Evolutionary conservation across 2,113 vertebrate genomes (phyloP), one percentile per base, ranked within the genome.

Genomic region (Prietella phreatophila): DNA sequence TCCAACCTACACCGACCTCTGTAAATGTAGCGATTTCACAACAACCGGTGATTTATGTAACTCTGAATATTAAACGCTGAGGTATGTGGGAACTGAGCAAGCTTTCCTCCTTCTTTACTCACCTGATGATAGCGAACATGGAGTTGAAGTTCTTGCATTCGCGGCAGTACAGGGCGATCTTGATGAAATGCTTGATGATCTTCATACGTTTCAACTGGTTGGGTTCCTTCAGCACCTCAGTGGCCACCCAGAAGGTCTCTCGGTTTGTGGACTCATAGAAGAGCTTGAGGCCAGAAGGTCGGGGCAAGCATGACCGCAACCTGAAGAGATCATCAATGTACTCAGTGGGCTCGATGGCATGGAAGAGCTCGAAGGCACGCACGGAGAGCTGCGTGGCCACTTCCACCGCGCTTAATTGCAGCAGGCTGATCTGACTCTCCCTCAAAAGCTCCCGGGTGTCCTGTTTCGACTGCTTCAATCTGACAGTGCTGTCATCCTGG

Each of bases 91-190:
- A 47, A 47, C 42, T 47, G 42, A 65, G n/a, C 75, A 67, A 55
- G 42, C 39, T 14, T 53, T 86, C 27, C 4, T 60, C 30, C 33
- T 22, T 5, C 17, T 17, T 6, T 14, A 15, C 80, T 69, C 93
- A 99, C 98, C 98, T 99, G 94, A 99, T 99, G 91, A 99, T 99
- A 86, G 98, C 98, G 92, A 99, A 99, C 98, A 99, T 99, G 0
- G 98, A 99, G 95, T 98, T 99, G 94, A 99, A 99, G 94, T 99
- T 99, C 95, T 99, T 99, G 97, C 98, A 99, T 89, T 99, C 98
- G 88, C 98, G 94, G 91, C 98, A 99, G 93, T 99, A 98, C n/a
- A 99, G 93, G 0, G 98, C 98, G 83, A 99, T 99, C 94, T 99
- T 99, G 94, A 99, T 96, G 93, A 99, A 99, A 94, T 99, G 98